These are phyloP conservation scores for Leucozona laternaria DNA, from an alignment of 2,888 invertebrate genomes.

Conservation along the genomic window DNA sequence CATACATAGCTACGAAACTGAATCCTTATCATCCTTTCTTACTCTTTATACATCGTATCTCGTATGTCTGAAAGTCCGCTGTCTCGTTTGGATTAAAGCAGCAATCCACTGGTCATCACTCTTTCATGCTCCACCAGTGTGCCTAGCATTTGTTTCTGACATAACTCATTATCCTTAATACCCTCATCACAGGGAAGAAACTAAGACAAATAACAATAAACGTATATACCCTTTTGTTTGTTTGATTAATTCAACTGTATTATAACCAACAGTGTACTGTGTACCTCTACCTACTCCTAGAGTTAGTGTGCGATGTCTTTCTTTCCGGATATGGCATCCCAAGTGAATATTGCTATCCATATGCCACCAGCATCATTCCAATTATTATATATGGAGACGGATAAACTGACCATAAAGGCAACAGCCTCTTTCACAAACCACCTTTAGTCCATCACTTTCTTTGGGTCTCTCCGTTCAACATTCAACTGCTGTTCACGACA, in stretches of 20 bases:
- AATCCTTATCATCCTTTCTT: constrained; percentile 23
- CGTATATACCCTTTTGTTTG: constrained; percentile 72
- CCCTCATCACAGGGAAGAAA: constrained; percentile 72
- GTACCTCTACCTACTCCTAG: constrained; percentile 3
- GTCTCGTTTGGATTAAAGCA: constrained; percentile 63
- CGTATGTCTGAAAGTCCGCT: constrained; percentile 46
- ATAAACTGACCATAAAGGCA: constrained; percentile 67
- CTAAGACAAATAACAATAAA: constrained; percentile 75
- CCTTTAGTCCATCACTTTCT: constrained; percentile 58
- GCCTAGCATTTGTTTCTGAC: constrained; percentile 81
- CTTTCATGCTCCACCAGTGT: constrained; percentile 66
- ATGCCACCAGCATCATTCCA: constrained; percentile 42
- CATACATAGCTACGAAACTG: background rate
- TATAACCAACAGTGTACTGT: constrained; percentile 34
- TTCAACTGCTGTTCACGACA: constrained; percentile 47
- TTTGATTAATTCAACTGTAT: constrained; percentile 70
- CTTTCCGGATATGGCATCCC: constrained; percentile 55
- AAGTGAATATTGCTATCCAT: constrained; percentile 63
- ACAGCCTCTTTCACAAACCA: constrained; percentile 30
- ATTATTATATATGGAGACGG: background rate
- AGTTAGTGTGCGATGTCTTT: constrained; percentile 42
- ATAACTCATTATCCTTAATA: constrained; percentile 79
- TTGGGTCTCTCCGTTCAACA: background rate
- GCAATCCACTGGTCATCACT: constrained; percentile 71
- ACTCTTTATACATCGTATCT: background rate